Evolutionary conservation across 2,113 vertebrate genomes (phyloP), one percentile per base, ranked within the genome.

Genomic region (Erythrolamprus reginae): DNA sequence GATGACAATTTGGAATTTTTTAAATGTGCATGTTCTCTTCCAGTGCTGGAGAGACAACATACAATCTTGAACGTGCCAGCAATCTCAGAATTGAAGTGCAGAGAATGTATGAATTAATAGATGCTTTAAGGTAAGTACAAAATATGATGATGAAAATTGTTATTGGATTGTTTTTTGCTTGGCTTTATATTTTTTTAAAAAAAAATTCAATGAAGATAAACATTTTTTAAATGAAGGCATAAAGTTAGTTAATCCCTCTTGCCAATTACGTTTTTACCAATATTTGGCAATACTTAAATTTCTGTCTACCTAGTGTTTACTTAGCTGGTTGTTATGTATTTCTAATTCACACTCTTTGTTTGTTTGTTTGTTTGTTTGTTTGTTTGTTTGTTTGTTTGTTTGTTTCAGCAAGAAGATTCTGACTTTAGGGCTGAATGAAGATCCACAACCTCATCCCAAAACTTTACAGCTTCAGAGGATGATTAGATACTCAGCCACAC

Each of bases 101-200:
- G 96, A 99, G 98, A 95, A 97, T 98, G 55, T 99, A 99, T 0
- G 99, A 99, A 92, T 96, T 98, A 21, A 99, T 99, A 86, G 99
- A 99, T 58, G 98, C 98, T 51, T 95, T 99, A 91, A 99, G 99
- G 99, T 99, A 97, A 93, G 91, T n/a, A 38, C 52, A 2, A 3
- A 2, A 21, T 10, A 4, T n/a, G 48, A 9, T 45, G 50, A 53
- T 33, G 45, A 17, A 28, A 52, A n/a, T 65, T 77, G 33, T 38
- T 70, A 19, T 13, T 38, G 33, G 33, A 77, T 77, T 77, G 21
- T 77, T 38, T 77, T 70, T 77, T 84, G 52, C 38, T 56, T 47
- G 24, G 6, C 28, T 15, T 48, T 56, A 38, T 89, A 12, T 56
- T 24, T 56, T n/a, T n/a, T n/a, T n/a, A n/a, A n/a, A n/a, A n/a